phyloP scores from a whole-genome alignment of 1,140 invertebrate genomes.

The Drosophila albomicans region DNA sequence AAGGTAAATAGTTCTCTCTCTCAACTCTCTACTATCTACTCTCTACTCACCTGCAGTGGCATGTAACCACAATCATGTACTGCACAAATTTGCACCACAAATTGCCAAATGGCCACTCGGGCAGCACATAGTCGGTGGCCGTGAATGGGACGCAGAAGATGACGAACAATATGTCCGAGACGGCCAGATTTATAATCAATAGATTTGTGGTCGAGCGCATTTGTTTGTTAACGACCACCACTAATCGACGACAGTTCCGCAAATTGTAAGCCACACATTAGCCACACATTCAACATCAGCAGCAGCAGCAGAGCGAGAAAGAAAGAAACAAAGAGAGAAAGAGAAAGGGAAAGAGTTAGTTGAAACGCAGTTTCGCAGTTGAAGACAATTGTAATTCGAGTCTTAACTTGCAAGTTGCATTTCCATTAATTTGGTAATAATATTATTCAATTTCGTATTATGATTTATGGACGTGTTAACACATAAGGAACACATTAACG shows the following conservation, averaged over 20 bases:
- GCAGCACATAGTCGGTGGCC: conserved; percentile 92
- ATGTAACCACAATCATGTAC: conserved; percentile 94
- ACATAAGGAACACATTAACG: too few species aligned
- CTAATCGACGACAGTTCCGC: conserved; percentile 87
- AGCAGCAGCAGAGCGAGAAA: background rate
- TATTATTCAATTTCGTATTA: too few species aligned
- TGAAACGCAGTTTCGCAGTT: conserved; percentile 6
- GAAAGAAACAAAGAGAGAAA: background rate
- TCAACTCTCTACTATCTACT: too few species aligned
- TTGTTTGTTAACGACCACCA: conserved; percentile 93
- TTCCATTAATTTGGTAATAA: too few species aligned
- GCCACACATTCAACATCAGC: background rate
- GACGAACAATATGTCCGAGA: conserved; percentile 97
- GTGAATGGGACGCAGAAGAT: conserved; percentile 93
- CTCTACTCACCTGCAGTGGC: conserved; percentile 91
- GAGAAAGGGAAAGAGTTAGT: background rate
- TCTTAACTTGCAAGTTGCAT: too few species aligned
- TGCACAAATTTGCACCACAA: conserved; percentile 95
- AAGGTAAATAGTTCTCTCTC: background rate
- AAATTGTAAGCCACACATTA: background rate
- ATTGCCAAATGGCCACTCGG: conserved; percentile 96
- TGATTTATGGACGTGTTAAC: too few species aligned
- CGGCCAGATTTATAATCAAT: conserved; percentile 94
- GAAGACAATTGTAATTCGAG: too few species aligned
- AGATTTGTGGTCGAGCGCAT: conserved; percentile 97